Evolutionary conservation across 2,888 invertebrate genomes (phyloP), one percentile per base, ranked within the genome.

Genomic region (Macaria notata): DNA sequence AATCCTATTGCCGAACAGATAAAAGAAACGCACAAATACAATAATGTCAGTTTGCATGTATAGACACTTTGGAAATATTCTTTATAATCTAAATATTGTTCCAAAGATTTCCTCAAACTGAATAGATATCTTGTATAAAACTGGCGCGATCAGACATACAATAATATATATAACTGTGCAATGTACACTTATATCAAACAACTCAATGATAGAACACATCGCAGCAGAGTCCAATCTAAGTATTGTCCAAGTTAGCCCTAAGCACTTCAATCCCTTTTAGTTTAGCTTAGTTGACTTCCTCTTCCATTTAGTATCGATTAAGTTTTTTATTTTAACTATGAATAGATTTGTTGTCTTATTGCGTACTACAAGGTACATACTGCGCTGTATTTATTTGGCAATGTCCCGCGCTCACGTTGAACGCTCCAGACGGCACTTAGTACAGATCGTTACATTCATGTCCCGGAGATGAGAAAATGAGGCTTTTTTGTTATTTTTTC

Each of bases 261-360:
- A 33, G 57, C 73, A 60, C 9, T 61, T 79, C 78, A 60, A 61
- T 43, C 71, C 73, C 72, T 75, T 80, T 81, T 81, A 80, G 75
- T 79, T 82, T 87, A 88, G 82, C 72, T 89, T 85, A 89, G 84
- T 86, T 88, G 83, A 83, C 79, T 81, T 81, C 78, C 77, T 88
- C 90, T 91, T 90, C 90, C 90, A 90, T 83, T 84, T 83, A 88
- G 76, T 80, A 78, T 76, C 78, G 76, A 77, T 83, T 88, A 86
- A 86, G 87, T 88, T 86, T 85, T 79, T 82, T 36, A 36, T 41
- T 81, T 78, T 78, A 69, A 79, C 80, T 76, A 81, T 78, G 79
- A 79, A 75, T 76, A 76, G 72, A 81, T 59, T 83, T 81, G 84
- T 84, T 84, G 82, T 84, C 76, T 72, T 19, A 75, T 78, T 75